A percentile compares a stretch with the other conserved stretches of the same genome.
phyloP scores from a whole-genome alignment of 2,888 invertebrate species.

The Pseudococcus longispinus region DNA sequence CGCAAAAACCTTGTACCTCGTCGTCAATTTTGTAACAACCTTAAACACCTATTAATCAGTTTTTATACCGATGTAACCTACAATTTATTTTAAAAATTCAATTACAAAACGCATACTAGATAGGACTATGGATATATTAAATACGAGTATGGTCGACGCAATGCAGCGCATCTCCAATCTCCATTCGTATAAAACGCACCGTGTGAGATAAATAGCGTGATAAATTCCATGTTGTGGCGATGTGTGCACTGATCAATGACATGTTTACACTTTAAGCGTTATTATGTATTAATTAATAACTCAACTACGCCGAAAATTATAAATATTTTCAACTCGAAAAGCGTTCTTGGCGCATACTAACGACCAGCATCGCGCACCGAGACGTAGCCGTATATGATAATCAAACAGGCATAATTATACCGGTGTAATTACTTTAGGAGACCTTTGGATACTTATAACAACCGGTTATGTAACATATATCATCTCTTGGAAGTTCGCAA shows the following conservation, averaged over 20 bases:
- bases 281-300: constrained; percentile 18
- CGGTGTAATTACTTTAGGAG: constrained; percentile 16
- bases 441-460: constrained; percentile 21
- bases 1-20: neutral
- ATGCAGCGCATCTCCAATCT: neutral
- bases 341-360: neutral
- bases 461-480: constrained; percentile 17
- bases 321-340: neutral
- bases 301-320: neutral
- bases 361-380: neutral
- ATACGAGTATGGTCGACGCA: neutral
- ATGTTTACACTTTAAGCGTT: constrained; percentile 30
- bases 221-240: neutral
- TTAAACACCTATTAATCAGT: neutral
- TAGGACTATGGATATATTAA: too few species aligned
- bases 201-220: neutral
- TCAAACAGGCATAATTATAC: constrained; percentile 8
- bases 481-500: neutral
- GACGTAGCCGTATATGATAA: neutral
- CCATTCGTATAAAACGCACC: neutral
- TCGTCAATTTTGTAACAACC: neutral
- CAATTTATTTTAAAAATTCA: neutral
- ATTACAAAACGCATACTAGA: too few species aligned
- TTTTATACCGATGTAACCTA: neutral
- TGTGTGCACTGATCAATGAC: constrained; percentile 1